These are phyloP conservation scores for Limnephilus auricula DNA, from an alignment of 2,888 invertebrate genomes.

Conservation along the genomic window DNA sequence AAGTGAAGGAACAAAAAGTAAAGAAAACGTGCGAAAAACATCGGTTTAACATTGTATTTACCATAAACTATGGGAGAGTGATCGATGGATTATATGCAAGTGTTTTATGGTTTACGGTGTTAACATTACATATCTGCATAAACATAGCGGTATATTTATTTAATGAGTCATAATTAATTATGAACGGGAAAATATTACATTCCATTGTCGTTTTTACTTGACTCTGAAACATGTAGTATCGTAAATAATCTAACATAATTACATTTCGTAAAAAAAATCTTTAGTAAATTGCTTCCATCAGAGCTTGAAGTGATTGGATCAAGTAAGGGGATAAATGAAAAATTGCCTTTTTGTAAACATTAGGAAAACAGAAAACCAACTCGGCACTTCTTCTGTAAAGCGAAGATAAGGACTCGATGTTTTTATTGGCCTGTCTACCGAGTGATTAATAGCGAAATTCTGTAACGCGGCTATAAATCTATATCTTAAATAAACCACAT, in stretches of 20 bases:
- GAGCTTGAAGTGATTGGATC: background rate
- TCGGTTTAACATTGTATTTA: background rate
- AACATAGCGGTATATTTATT: background rate
- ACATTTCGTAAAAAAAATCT: background rate
- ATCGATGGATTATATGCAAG: background rate
- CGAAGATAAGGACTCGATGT: background rate
- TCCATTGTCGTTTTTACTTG: background rate
- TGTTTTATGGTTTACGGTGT: background rate
- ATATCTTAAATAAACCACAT: background rate
- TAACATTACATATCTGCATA: background rate
- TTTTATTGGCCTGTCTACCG: background rate
- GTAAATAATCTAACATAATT: background rate
- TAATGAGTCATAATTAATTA: background rate
- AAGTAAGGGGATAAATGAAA: background rate
- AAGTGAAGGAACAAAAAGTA: slow-evolving; percentile 53
- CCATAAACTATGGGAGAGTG: slow-evolving; percentile 18
- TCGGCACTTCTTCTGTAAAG: slow-evolving; percentile 10
- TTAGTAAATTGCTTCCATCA: background rate
- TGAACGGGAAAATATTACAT: background rate
- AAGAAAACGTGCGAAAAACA: slow-evolving; percentile 62
- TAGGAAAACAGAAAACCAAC: background rate
- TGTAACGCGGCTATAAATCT: background rate
- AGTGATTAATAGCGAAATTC: slow-evolving; percentile 4
- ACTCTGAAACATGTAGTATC: background rate
- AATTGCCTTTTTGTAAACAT: slow-evolving; percentile 6